Evolutionary conservation across 1,140 invertebrate species (phyloP).

Genomic region (Palaemon carinicauda): DNA sequence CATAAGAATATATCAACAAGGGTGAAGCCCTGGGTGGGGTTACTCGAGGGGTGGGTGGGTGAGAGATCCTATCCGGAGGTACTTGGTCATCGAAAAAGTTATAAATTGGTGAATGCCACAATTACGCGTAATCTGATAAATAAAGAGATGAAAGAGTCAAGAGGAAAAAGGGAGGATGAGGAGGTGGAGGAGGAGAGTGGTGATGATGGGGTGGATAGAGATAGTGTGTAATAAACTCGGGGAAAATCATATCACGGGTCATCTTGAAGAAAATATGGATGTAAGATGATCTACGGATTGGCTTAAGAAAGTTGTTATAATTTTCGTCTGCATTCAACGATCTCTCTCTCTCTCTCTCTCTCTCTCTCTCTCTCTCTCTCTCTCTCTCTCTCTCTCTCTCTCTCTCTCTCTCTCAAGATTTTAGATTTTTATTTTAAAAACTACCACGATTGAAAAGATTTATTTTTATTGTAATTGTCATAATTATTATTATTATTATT

Average conservation of each 20-base stretch:
- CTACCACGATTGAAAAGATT: no score
- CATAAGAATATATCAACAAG: no score
- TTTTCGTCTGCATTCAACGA: not conserved
- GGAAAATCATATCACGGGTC: not conserved
- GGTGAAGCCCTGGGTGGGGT: no score
- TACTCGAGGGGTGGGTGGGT: no score
- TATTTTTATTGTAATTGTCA: no score
- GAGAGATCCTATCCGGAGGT: no score
- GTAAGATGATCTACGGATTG: not conserved
- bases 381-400: not conserved
- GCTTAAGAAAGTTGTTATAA: not conserved
- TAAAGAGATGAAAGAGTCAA: not conserved
- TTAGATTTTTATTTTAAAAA: no score
- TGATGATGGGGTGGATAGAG: not conserved
- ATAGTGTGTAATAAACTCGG: not conserved
- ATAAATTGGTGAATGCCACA: not conserved
- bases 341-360: not conserved
- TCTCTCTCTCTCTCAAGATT: no score
- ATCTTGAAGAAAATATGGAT: not conserved
- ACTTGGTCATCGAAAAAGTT: not conserved
- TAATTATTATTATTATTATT: no score
- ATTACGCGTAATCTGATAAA: slow-evolving; percentile 4
- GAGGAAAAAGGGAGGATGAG: not conserved
- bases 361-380: not conserved
- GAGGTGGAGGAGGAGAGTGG: not conserved